These are phyloP conservation scores for Pipa parva DNA, from an alignment of 2,113 vertebrate species.

Conservation along the genomic window DNA sequence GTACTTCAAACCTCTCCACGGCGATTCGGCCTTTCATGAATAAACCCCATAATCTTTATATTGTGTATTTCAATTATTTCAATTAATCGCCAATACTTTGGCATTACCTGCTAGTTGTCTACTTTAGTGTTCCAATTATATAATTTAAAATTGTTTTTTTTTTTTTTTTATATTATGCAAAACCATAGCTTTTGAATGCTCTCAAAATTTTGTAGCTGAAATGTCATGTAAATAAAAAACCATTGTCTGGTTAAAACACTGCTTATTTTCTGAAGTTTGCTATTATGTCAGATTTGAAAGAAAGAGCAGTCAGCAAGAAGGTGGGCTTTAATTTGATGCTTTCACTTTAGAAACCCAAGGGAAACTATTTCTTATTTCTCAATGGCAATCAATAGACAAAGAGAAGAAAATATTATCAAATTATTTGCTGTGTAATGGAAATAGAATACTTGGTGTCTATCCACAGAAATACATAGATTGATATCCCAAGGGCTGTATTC, in stretches of 20 bases:
- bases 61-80: no score
- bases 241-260: neutral
- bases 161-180: no score
- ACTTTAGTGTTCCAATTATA: no score
- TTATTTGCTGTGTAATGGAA: constrained; percentile 51
- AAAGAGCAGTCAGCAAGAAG: neutral
- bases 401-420: constrained; percentile 56
- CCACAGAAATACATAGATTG: constrained; percentile 67
- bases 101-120: no score
- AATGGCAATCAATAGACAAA: constrained; percentile 42
- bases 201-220: no score
- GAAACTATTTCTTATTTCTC: constrained; percentile 48
- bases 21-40: no score
- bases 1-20: no score
- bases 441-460: constrained; percentile 58
- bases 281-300: neutral
- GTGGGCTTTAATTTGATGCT: constrained; percentile 3
- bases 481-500: constrained; percentile 72
- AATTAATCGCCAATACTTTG: no score
- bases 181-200: no score
- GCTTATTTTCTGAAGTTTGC: neutral
- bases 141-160: no score
- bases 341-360: constrained; percentile 27
- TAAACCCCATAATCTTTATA: no score
- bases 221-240: no score